Evolutionary conservation across 2,888 invertebrate species (phyloP).

Genomic region (Polyommatus icarus): DNA sequence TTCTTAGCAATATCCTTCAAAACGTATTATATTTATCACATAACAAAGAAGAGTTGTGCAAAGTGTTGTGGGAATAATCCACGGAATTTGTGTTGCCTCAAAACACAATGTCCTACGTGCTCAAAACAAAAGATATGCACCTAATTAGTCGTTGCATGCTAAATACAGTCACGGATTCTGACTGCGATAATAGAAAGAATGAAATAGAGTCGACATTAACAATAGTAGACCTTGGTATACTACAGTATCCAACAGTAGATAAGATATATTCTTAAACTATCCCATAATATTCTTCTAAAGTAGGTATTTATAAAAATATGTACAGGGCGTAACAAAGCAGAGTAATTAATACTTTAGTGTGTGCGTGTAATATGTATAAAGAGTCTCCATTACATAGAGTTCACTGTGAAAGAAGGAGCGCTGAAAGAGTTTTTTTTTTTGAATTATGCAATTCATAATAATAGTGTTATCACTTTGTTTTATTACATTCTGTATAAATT

Average conservation of each 20-base stretch:
- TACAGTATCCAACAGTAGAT: background rate
- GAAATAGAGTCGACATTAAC: background rate
- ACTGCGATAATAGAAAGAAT: background rate
- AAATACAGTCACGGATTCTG: conserved; percentile 44
- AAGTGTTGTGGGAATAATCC: conserved; percentile 70
- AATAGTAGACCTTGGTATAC: background rate
- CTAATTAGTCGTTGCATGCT: conserved; percentile 66
- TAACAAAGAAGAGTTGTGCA: conserved; percentile 52
- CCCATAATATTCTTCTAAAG: background rate
- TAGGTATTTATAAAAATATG: too few relatives aligned
- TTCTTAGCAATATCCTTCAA: background rate
- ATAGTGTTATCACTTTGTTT: too few relatives aligned
- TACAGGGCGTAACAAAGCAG: too few relatives aligned
- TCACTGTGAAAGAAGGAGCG: too few relatives aligned
- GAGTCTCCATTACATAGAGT: too few relatives aligned
- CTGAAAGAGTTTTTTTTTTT: too few relatives aligned
- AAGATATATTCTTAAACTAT: background rate
- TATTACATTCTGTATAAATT: too few relatives aligned
- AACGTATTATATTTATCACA: background rate
- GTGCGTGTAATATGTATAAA: too few relatives aligned
- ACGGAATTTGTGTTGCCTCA: conserved; percentile 59
- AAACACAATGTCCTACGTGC: conserved; percentile 64
- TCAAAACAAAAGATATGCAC: conserved; percentile 68
- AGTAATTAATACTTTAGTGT: background rate
- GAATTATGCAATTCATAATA: too few relatives aligned